Base-by-base conservation (phyloP, 2,113 vertebrate species). In the Lagenorhynchus albirostris region DNA sequence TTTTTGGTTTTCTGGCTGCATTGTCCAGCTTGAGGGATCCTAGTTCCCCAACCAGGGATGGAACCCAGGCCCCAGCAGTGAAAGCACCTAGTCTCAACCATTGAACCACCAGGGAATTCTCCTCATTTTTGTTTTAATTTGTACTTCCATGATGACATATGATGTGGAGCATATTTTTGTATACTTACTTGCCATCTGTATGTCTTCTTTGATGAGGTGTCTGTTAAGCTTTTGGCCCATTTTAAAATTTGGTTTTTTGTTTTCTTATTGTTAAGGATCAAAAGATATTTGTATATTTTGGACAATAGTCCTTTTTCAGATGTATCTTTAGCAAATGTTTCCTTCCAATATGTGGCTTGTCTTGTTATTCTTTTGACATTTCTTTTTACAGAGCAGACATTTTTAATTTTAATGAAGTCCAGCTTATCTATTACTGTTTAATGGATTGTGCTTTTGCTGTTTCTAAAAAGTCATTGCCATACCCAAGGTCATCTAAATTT, bases 1-100 rank as follows among this genome's bases (percentile, higher is more conserved):
- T 29, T 55, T 17, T 21, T 55, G 26, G 15, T 15, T 62, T 25
- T 60, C 29, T 74, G 73, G 26, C 73, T 74, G 26, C 44, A 8
- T 26, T 47, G 8, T 1, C 0, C 0, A 0, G 41, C 44, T 76
- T 31, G 41, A 1, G 14, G 26, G 44, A 31, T 76, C 44, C 15
- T 47, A 29, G 2, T 31, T 76, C 8, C 2, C 44, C 2, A 8
- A 47, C 44, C 17, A 76, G 73, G 41, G 44, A 74, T 74, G 13
- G 41, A 74, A 74, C 41, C 25, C 25, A 29, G 26, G 44, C 44
- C 29, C 41, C 44, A 31, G 26, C 26, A 47, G 41, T 47, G 73
- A 76, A 76, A 47, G 26, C 47, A 26, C 15, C 41, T 47, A 47
- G 44, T 76, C 8, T 15, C 41, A 76, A 5, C 14, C 41, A 47